Percentiles rank a stretch among this genome's conserved stretches.
phyloP scores from a whole-genome alignment of 2,797 vertebrate genomes.

The Anas bahamensis region DNA sequence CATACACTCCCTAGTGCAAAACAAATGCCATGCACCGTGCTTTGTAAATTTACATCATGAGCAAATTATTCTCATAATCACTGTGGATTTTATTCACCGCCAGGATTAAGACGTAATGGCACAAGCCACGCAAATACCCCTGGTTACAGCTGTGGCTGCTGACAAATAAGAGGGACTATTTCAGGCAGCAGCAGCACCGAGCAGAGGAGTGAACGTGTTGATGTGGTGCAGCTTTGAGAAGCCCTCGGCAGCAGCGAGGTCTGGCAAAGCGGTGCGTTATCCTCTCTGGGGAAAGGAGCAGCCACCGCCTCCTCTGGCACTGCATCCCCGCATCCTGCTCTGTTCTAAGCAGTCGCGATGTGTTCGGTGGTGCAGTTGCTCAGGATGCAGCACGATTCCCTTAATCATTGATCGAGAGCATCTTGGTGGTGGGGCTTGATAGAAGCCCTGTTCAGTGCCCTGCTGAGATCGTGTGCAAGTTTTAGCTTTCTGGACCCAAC shows the following conservation, averaged over 20 bases:
- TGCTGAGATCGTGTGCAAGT: not conserved
- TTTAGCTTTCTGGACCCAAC: not conserved
- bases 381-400: not conserved
- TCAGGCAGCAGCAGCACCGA: not conserved
- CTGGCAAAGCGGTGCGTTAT: rapidly evolving
- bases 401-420: not conserved
- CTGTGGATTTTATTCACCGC: not conserved
- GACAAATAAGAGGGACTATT: not conserved
- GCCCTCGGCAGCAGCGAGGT: not conserved
- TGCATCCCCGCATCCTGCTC: not conserved
- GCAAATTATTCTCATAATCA: not conserved
- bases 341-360: not conserved
- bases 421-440: not conserved
- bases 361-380: rapidly evolving
- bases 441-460: not conserved
- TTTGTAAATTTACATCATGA: not conserved
- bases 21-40: not conserved
- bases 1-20: not conserved
- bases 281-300: not conserved
- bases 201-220: not conserved
- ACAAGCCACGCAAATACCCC: not conserved
- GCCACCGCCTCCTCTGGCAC: not conserved
- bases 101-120: not conserved
- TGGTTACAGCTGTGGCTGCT: conserved; percentile 19
- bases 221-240: not conserved